Evolutionary conservation across 2,888 invertebrate genomes (phyloP), one percentile per base, ranked within the genome.

Genomic region (Mimachlamys varia): DNA sequence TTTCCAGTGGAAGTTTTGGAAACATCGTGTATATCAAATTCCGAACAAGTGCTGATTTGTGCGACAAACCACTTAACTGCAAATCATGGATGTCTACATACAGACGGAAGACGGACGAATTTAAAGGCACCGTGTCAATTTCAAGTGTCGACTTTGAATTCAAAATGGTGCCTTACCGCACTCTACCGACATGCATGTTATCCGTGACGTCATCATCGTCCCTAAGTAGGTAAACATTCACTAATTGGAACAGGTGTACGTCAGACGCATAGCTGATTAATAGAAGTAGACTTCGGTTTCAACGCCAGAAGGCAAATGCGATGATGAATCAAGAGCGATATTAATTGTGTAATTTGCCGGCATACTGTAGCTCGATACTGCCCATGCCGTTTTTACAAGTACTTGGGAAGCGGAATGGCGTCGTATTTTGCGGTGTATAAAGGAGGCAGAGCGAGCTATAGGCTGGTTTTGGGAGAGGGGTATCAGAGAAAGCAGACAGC

Each of bases 251-350:
- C 76, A 76, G 76, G 76, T 76, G 76, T 33, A 76, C 33, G 22
- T 22, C 27, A 58, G 19, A 17, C 7, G 22, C n/a, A n/a, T 53
- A 0, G 3, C 76, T 76, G 33, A 76, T 76, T 76, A 76, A 58
- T 22, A 58, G 7, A 33, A 76, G 76, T 76, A 76, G 76, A 76
- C 76, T 76, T 33, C 0, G 17, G 13, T 27, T 76, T 62, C 13
- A 33, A 33, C 76, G 76, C 76, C 76, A 76, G 76, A 0, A 76
- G 76, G 76, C 76, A 76, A 76, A 76, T 76, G 76, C 33, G 76
- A 76, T 76, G 76, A 76, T 76, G 76, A 76, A 76, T 15, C 7
- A 76, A 27, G 12, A 33, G 76, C 27, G 33, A 76, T 33, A 76
- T 76, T 76, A 33, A 33, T 33, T 76, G 76, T 76, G 33, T 33